Conservation (phyloP, 2,888 invertebrate genomes). For the Sarcophaga variegata region DNA sequence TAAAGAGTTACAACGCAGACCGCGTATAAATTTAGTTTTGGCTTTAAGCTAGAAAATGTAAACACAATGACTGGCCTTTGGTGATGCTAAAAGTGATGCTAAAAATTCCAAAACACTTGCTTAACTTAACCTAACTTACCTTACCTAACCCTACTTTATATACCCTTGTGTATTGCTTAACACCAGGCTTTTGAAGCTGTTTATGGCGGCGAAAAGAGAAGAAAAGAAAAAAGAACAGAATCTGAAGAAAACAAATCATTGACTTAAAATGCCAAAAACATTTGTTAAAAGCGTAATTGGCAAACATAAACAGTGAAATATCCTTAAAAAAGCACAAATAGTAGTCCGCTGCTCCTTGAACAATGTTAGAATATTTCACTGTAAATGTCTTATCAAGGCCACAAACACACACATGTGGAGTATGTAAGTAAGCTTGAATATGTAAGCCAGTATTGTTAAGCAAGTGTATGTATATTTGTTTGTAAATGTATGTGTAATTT, state of each 20-base stretch:
- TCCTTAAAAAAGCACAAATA: not conserved
- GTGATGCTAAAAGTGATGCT: not conserved
- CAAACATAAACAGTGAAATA: not conserved
- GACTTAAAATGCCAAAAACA: slow-evolving; percentile 46
- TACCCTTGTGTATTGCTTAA: too few species aligned
- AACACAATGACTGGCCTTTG: not conserved
- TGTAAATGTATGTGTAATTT: not conserved
- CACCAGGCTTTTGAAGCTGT: not conserved
- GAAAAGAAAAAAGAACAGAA: slow-evolving; percentile 8
- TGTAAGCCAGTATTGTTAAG: too few species aligned
- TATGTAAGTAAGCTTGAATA: too few species aligned
- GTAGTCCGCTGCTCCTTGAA: not conserved
- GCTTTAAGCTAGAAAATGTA: not conserved
- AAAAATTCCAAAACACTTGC: not conserved
- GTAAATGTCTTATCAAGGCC: not conserved
- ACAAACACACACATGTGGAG: too few species aligned
- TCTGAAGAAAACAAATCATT: slow-evolving; percentile 44
- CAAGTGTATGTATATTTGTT: not conserved
- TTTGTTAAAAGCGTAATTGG: slow-evolving; percentile 2
- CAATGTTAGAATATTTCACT: not conserved
- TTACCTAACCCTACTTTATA: too few species aligned
- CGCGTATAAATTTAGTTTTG: not conserved
- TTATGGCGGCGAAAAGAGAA: slow-evolving; percentile 15
- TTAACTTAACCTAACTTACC: too few species aligned
- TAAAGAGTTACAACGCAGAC: not conserved